Percentiles rank a stretch among this genome's conserved stretches.
Conservation (phyloP, 2,888 invertebrate species). For the Rhorus exstirpatorius region DNA sequence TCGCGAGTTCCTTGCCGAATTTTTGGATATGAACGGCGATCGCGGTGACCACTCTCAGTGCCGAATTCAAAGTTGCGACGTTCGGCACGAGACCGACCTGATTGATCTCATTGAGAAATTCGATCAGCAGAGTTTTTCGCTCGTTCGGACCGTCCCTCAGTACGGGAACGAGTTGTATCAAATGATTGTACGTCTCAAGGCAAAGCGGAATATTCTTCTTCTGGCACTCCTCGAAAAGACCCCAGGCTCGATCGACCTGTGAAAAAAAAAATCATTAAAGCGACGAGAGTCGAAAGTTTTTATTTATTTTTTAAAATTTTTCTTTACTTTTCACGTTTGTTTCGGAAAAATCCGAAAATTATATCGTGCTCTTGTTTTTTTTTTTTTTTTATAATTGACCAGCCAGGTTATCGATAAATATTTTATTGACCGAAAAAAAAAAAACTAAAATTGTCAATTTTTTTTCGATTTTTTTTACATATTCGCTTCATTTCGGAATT, state of each 20-base stretch:
- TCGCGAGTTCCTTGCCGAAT: slow-evolving; percentile 85
- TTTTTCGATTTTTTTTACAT: too few species aligned
- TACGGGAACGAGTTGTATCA: slow-evolving; percentile 89
- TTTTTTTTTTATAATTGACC: too few species aligned
- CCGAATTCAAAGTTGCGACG: slow-evolving; percentile 89
- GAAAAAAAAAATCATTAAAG: neutral
- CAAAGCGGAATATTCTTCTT: slow-evolving; percentile 89
- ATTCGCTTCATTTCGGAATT: too few species aligned
- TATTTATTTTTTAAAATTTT: too few species aligned
- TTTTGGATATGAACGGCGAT: slow-evolving; percentile 86
- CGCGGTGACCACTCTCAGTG: slow-evolving; percentile 87
- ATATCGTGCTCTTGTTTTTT: too few species aligned
- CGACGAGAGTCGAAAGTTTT: too few species aligned
- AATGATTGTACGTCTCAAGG: slow-evolving; percentile 90
- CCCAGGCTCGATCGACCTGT: slow-evolving; percentile 89
- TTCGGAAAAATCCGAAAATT: too few species aligned
- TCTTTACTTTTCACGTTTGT: too few species aligned
- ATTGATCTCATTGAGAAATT: slow-evolving; percentile 90
- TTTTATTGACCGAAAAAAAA: too few species aligned
- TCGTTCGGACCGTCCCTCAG: slow-evolving; percentile 90
- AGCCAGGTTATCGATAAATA: too few species aligned
- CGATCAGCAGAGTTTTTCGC: slow-evolving; percentile 89
- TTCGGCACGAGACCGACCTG: slow-evolving; percentile 88
- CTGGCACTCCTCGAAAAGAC: slow-evolving; percentile 89
- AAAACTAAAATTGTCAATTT: too few species aligned